Conservation (phyloP, 2,888 invertebrate genomes). For the Brachylomia viminalis region DNA sequence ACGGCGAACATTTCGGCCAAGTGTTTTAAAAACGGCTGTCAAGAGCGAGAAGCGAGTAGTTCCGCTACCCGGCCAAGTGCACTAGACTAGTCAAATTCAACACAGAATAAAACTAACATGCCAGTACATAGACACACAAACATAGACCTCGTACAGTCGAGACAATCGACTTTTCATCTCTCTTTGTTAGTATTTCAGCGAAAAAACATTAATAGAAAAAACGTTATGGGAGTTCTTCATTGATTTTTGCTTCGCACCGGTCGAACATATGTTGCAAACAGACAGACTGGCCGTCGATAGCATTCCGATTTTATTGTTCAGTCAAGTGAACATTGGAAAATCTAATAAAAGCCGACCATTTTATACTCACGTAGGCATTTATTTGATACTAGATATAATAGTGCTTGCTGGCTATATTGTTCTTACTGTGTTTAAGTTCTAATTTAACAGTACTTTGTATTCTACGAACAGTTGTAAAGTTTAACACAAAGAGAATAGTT, state of each 20-base stretch:
- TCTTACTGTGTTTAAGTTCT: slow-evolving; percentile 17
- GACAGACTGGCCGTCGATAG: slow-evolving; percentile 40
- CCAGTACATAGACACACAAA: not conserved
- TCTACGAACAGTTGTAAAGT: slow-evolving; percentile 29
- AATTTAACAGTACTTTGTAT: slow-evolving; percentile 42
- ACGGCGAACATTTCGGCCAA: slow-evolving; percentile 70
- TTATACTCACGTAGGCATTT: slow-evolving; percentile 29
- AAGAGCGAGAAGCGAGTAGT: slow-evolving; percentile 48
- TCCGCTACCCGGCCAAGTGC: slow-evolving; percentile 20
- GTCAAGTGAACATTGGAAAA: slow-evolving; percentile 57
- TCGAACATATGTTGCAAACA: slow-evolving; percentile 62
- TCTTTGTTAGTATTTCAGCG: not conserved
- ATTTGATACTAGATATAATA: slow-evolving; percentile 15
- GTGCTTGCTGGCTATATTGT: not conserved
- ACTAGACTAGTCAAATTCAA: slow-evolving; percentile 23
- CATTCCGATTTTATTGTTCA: slow-evolving; percentile 57
- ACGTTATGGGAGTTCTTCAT: slow-evolving; percentile 25
- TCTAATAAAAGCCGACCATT: slow-evolving; percentile 55
- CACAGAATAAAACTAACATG: slow-evolving; percentile 14
- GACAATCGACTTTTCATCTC: not conserved
- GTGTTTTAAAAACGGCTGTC: slow-evolving; percentile 71
- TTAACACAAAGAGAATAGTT: slow-evolving; percentile 43
- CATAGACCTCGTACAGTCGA: not conserved
- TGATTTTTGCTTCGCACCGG: slow-evolving; percentile 38
- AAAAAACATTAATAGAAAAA: slow-evolving; percentile 32